Base-by-base conservation (phyloP, 2,113 vertebrate species). In the Ceyx cyanopectus region DNA sequence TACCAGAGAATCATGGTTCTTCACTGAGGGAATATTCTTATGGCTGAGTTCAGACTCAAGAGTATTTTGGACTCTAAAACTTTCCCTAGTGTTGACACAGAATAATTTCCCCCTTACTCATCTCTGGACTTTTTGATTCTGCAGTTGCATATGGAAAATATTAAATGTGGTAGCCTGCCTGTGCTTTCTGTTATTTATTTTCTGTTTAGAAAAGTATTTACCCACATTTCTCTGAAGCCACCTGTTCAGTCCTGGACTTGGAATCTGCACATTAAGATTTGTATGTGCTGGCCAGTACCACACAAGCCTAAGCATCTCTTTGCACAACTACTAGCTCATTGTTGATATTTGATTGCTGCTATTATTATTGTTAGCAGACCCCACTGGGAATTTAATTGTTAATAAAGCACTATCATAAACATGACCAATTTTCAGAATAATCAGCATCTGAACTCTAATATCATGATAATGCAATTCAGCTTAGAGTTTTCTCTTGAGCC, bases 181-280 rank as follows among this genome's bases (percentile, higher is more conserved):
- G 58, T 79, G 51, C 23, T 81, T 87, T 89, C 37, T 67, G 7
- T 51, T 73, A 61, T 82, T 85, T 91, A 24, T 37, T 82, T 91
- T 88, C 92, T 91, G 48, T 93, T 95, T 85, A 50, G 63, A 9
- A 11, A 87, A 87, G 41, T 80, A 83, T 85, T 95, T 91, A 80
- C 61, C 30, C 53, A 56, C 22, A 16, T 90, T 90, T 63, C 37
- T 85, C 46, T 30, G 51, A 66, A 83, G 72, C 60, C 82, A 90
- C 32, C 72, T 83, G 46, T 24, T 95, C 74, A 85, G 50, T 18
- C 66, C 40, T 3, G 12, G 62, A 7, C n/a, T 65, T 0, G 1
- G 48, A 81, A 51, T 41, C 43, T 51, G 37, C 56, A 58, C 58
- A n/a, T 8, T 32, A 27, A 46, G 54, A 51, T 51, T 41, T 58